Conservation (phyloP, 2,888 invertebrate species). For the Agonopterix heracliana region DNA sequence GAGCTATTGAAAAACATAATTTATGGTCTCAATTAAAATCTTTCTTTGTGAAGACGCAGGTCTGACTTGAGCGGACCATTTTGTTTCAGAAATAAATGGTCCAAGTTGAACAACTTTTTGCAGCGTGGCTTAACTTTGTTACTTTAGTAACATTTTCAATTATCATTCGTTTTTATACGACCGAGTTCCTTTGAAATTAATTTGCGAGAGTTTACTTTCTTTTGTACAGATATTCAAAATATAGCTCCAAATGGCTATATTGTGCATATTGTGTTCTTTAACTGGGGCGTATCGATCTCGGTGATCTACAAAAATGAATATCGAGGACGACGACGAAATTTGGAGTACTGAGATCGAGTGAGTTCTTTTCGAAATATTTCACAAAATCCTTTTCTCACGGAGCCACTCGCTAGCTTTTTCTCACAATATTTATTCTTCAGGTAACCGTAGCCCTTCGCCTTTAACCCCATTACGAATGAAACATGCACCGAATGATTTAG, state of each 20-base stretch:
- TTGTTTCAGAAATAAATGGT: neutral
- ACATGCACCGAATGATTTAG: too few relatives aligned
- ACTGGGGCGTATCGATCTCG: neutral
- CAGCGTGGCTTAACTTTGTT: neutral
- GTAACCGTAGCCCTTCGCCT: neutral
- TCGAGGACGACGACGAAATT: conserved; percentile 37
- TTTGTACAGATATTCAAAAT: too few relatives aligned
- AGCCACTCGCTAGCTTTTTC: neutral
- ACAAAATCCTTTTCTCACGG: too few relatives aligned
- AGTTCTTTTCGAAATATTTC: conserved; percentile 22
- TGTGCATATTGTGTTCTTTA: too few relatives aligned
- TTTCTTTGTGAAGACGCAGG: neutral
- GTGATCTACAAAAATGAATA: neutral
- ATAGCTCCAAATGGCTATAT: too few relatives aligned
- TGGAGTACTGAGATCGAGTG: conserved; percentile 53
- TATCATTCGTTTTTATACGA: neutral
- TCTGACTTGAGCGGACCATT: neutral
- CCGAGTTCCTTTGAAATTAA: neutral
- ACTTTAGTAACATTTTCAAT: neutral
- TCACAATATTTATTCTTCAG: neutral
- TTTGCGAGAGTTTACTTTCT: too few relatives aligned
- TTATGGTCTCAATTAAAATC: neutral
- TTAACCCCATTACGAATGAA: neutral
- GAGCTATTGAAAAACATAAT: neutral
- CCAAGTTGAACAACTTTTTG: neutral